Percentiles rank a stretch among this genome's conserved stretches.
Evolutionary conservation across 2,113 vertebrate species (phyloP).

Genomic region (Synodontis membranacea): DNA sequence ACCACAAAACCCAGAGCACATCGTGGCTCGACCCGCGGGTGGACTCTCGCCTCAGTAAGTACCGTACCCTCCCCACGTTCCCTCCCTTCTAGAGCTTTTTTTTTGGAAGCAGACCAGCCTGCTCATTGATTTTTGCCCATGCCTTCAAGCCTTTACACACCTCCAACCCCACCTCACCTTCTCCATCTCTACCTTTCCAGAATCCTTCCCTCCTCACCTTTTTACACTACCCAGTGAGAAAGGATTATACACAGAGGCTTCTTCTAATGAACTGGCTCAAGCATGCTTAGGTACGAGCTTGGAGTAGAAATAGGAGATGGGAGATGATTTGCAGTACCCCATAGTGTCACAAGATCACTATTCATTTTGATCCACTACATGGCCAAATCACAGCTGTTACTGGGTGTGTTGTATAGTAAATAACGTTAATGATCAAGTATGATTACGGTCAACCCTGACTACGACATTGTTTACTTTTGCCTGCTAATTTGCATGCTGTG

Average conservation of each 20-base stretch:
- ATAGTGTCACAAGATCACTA: background rate
- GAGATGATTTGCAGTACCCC: constrained; percentile 11
- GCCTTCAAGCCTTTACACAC: background rate
- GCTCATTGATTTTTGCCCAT: constrained; percentile 4
- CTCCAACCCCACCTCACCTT: background rate
- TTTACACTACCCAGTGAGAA: constrained; percentile 1
- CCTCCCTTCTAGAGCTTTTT: constrained; percentile 4
- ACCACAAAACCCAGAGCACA: constrained; percentile 65
- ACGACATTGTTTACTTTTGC: background rate
- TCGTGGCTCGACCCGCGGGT: constrained; percentile 62
- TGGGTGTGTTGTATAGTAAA: constrained; percentile 23
- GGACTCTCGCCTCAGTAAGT: constrained; percentile 60
- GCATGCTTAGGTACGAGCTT: constrained; percentile 14
- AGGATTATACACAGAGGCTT: background rate
- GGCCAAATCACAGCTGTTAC: constrained; percentile 17
- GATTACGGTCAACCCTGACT: constrained; percentile 18
- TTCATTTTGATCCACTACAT: constrained; percentile 2
- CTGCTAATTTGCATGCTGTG: background rate
- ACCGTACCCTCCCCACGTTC: constrained; percentile 22
- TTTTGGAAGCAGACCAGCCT: constrained; percentile 15
- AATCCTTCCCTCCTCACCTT: constrained; percentile 6
- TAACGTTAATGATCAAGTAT: constrained; percentile 25
- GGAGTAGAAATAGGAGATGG: constrained; percentile 4
- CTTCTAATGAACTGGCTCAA: constrained; percentile 23
- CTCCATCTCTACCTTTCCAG: background rate